Evolutionary conservation across 2,113 vertebrate genomes (phyloP), one percentile per base, ranked within the genome.

Genomic region (Lagopus leucura): DNA sequence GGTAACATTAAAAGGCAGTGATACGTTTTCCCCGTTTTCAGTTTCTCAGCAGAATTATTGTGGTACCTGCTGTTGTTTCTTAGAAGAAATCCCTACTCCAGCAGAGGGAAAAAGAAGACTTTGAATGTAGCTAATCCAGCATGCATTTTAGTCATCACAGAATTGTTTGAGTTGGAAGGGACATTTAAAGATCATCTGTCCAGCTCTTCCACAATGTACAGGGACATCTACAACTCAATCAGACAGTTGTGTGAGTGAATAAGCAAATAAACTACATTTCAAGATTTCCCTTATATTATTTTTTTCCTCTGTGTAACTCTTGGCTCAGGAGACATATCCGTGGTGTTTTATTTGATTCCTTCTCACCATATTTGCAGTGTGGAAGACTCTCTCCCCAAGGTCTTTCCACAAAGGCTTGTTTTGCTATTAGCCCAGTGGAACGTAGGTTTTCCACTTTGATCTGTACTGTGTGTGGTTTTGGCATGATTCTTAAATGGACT

Each of bases 11-110:
- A 72, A 82, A 86, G 42, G 21, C 4, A 8, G 52, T 34, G 76
- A 25, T 71, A 64, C 1, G 4, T 82, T 88, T 80, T 85, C 36
- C 40, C 19, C n/a, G 5, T n/a, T 83, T 92, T 89, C 48, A 11
- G 10, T 82, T 89, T 89, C 77, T 61, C 57, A 66, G 13, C 50
- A 60, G 63, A 85, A 85, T 94, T 93, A 48, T 94, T 83, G 42
- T 54, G 30, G 36, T 88, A 34, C 45, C 67, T 2, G 1, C 52
- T 65, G 28, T 21, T 75, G 63, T 63, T 14, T 47, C 77, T 70
- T 60, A 64, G 73, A 86, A 86, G 63, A 73, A 83, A 28, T 6
- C 16, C 34, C 67, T 84, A 5, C 34, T 71, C 40, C 73, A 76
- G 66, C 66, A 84, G 66, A 73, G 71, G 52, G 65, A 52, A 61